Percentiles rank a stretch among this genome's conserved stretches.
These are phyloP conservation scores for Mastacembelus armatus DNA, from an alignment of 2,797 vertebrate genomes.

Conservation along the genomic window DNA sequence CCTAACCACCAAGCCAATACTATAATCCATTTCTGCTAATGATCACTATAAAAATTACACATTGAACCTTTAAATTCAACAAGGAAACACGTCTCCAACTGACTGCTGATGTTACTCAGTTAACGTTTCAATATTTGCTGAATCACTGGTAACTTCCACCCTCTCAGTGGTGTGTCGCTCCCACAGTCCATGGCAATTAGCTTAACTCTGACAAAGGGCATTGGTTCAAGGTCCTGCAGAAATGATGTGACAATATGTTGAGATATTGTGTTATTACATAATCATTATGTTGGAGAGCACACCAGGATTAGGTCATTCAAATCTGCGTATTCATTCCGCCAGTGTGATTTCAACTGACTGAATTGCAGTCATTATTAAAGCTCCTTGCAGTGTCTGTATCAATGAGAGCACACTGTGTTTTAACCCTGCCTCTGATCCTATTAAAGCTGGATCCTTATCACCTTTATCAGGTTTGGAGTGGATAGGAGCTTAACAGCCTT, in stretches of 20 bases:
- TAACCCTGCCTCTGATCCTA: conserved; percentile 68
- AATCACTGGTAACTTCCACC: too few species aligned
- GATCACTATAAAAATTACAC: too few species aligned
- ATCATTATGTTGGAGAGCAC: neutral
- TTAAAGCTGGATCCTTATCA: conserved; percentile 73
- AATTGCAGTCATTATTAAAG: conserved; percentile 32
- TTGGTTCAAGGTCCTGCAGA: too few species aligned
- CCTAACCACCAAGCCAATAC: too few species aligned
- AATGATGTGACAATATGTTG: too few species aligned
- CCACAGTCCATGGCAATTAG: too few species aligned
- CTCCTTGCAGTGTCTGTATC: conserved; percentile 37
- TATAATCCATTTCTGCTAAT: too few species aligned
- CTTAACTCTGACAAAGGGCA: neutral
- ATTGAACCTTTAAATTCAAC: too few species aligned
- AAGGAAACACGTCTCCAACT: too few species aligned
- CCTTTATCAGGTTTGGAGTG: conserved; percentile 55
- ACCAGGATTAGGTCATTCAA: neutral
- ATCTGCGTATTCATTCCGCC: neutral
- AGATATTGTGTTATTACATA: neutral
- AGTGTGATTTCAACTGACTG: conserved; percentile 11
- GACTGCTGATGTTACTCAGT: too few species aligned
- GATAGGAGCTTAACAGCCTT: conserved; percentile 60
- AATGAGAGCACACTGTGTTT: conserved; percentile 43
- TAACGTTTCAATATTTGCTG: too few species aligned
- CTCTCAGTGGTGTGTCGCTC: too few species aligned